Evolutionary conservation across 2,888 invertebrate species (phyloP).

Genomic region (Odontocolon sp.): DNA sequence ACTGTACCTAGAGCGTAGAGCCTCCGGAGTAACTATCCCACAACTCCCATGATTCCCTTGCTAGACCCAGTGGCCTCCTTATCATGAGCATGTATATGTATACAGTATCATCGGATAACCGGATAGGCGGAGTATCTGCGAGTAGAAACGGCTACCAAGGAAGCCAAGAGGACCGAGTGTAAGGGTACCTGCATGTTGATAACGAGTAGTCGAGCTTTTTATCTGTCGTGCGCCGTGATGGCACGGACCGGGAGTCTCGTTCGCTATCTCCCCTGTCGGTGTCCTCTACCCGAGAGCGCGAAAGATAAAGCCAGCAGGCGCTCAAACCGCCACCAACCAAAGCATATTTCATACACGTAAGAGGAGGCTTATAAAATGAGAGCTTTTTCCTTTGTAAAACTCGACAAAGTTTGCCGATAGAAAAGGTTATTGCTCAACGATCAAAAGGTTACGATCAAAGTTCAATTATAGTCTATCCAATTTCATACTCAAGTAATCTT

Average conservation of each 20-base stretch:
- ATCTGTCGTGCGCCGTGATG: conserved; percentile 40
- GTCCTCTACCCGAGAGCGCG: conserved; percentile 13
- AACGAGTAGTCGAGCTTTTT: conserved; percentile 56
- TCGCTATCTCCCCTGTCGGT: conserved; percentile 31
- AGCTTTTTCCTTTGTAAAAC: neutral
- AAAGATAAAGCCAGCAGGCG: conserved; percentile 35
- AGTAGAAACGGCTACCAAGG: conserved; percentile 12
- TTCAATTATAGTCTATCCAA: neutral
- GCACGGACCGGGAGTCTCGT: conserved; percentile 34
- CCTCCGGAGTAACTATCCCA: conserved; percentile 37
- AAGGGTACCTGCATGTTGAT: conserved; percentile 65
- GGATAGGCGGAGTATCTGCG: conserved; percentile 15
- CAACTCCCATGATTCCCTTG: conserved; percentile 37
- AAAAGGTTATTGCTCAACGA: neutral
- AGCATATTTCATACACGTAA: neutral
- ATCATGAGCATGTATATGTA: conserved; percentile 19
- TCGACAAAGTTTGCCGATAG: neutral
- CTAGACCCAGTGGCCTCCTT: conserved; percentile 50
- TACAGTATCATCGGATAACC: conserved; percentile 13
- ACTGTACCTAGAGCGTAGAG: conserved; percentile 38
- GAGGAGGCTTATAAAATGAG: conserved; percentile 3
- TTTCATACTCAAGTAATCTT: neutral
- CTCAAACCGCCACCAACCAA: neutral
- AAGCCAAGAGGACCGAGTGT: conserved; percentile 50
- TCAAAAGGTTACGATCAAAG: conserved; percentile 5